Evolutionary conservation across 2,797 vertebrate genomes (phyloP).

Genomic region (Melanotaenia parkinsoni): DNA sequence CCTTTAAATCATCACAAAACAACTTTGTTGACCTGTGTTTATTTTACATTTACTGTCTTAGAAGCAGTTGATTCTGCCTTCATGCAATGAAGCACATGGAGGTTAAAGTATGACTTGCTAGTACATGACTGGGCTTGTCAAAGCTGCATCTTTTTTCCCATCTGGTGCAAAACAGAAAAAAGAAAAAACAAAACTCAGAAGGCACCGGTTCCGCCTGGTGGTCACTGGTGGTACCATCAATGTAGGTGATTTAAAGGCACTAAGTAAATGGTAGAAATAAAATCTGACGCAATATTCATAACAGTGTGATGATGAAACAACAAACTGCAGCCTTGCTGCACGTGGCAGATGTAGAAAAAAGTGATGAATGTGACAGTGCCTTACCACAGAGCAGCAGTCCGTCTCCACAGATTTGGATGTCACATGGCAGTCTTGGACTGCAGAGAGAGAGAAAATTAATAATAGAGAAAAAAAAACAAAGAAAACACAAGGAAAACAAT

Average conservation of each 20-base stretch:
- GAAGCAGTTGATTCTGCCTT: background rate
- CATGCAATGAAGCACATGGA: background rate
- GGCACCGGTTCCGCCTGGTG: conserved; percentile 52
- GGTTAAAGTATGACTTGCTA: background rate
- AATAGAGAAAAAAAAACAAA: background rate
- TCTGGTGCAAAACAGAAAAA: background rate
- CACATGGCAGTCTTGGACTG: conserved; percentile 78
- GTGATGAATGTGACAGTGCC: conserved; percentile 30
- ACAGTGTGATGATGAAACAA: background rate
- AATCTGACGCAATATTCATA: background rate
- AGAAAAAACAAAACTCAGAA: background rate
- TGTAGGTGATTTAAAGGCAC: background rate
- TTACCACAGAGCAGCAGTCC: conserved; percentile 79
- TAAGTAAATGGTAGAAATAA: background rate
- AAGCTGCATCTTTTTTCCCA: background rate
- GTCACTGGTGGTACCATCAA: conserved; percentile 20
- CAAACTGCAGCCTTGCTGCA: background rate
- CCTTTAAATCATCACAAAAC: background rate
- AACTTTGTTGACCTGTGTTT: background rate
- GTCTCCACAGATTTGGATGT: conserved; percentile 75
- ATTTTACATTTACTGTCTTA: background rate
- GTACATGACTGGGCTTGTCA: conserved; percentile 13
- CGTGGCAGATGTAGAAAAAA: background rate
- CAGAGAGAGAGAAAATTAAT: background rate
- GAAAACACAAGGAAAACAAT: background rate